Conservation (phyloP, 2,888 invertebrate genomes). For the Cheiracanthium punctorium region DNA sequence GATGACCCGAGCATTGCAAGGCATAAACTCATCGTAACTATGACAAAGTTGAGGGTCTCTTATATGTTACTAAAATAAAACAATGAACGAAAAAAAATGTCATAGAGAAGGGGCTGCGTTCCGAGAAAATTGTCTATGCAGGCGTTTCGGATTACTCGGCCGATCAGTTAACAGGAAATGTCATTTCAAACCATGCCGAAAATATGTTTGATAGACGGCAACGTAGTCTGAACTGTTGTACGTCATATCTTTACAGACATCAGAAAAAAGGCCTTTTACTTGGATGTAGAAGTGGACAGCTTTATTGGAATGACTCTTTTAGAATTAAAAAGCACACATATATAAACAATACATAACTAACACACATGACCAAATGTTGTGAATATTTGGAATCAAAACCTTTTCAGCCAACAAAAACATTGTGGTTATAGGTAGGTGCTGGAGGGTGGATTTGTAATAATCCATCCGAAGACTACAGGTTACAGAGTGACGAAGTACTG, state of each 20-base stretch:
- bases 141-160: background rate
- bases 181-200: background rate
- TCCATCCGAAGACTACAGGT: too few species aligned
- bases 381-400: too few species aligned
- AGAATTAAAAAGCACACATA: too few species aligned
- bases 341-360: too few species aligned
- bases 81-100: background rate
- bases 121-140: background rate
- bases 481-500: too few species aligned
- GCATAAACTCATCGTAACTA: background rate
- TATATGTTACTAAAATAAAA: background rate
- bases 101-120: background rate
- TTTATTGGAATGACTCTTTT: too few species aligned
- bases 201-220: background rate
- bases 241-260: background rate
- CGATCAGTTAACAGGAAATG: background rate
- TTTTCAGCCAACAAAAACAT: too few species aligned
- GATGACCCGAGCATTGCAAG: background rate
- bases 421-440: too few species aligned
- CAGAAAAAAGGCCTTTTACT: too few species aligned
- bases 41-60: background rate
- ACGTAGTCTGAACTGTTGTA: background rate
- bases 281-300: too few species aligned
- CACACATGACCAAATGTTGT: too few species aligned
- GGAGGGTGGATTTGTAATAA: too few species aligned